Base-by-base conservation (phyloP, 1,140 invertebrate genomes). In the Lysiphlebus fabarum region DNA sequence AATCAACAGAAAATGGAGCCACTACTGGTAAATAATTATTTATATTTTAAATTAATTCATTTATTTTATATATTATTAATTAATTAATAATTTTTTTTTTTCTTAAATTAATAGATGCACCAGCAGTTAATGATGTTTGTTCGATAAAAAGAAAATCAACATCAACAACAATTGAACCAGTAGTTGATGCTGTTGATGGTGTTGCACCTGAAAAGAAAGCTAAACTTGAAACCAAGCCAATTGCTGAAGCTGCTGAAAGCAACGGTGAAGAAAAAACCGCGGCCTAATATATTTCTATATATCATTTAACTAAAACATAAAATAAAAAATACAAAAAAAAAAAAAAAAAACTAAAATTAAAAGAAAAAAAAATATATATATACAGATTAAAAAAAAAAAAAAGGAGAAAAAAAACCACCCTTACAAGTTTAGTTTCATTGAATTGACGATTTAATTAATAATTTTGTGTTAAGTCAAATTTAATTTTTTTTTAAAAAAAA, bases 141-240 rank as follows among this genome's bases (percentile, higher is more conserved):
- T 76, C 80, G 64, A 83, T 87, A 74, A 89, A 89, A 74, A 87
- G 87, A 81, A 89, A 89, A 84, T 88, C 87, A 38, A 82, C 82
- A 26, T 26, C 17, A 26, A 74, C 76, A 11, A 81, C 77, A 8
- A 68, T 51, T 8, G 86, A 85, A 58, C 81, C 81, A 40, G 81
- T 80, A n/a, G 81, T 79, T 44, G 79, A 75, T 44, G 67, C 73
- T 45, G 65, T 73, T 3, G 84, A 86, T 61, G 85, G 82, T 53
- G 83, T 82, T 12, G 84, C 83, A 65, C 86, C 85, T 12, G 87
- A 87, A 66, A 90, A 90, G 74, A 90, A 90, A 65, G 83, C 85
- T 56, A 90, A 87, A 78, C 74, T 89, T 34, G 85, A 83, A 3
- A 86, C 87, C 17, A 84, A 86, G 62, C 66, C 79, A 47, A 80